phyloP scores from a whole-genome alignment of 2,797 vertebrate species.

The Saxicola maurus region DNA sequence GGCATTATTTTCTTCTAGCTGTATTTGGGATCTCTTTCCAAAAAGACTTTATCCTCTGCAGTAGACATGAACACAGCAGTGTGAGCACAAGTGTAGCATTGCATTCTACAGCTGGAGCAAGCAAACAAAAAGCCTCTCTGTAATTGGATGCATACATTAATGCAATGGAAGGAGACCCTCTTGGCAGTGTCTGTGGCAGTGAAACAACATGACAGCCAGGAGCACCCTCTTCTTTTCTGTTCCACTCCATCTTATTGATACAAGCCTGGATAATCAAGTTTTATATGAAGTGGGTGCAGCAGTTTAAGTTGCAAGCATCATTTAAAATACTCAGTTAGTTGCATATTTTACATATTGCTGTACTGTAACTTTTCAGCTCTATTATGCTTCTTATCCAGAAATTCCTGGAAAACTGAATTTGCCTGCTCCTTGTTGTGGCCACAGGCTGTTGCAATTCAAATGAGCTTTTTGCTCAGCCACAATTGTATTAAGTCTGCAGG shows the following conservation, averaged over 20 bases:
- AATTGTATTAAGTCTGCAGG: neutral
- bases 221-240: neutral
- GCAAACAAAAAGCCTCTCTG: neutral
- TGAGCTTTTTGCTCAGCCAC: neutral
- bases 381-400: neutral
- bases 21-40: neutral
- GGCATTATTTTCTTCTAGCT: neutral
- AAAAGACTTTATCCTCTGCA: neutral
- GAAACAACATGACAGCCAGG: neutral
- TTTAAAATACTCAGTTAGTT: neutral
- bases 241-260: neutral
- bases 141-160: neutral
- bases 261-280: neutral
- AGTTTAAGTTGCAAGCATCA: neutral
- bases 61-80: neutral
- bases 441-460: constrained; percentile 25
- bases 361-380: neutral
- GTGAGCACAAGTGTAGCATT: neutral
- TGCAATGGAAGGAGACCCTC: neutral
- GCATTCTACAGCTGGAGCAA: neutral
- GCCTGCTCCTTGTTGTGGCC: neutral
- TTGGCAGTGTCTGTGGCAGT: neutral
- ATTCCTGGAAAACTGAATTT: constrained; percentile 18
- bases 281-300: neutral
- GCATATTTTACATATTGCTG: neutral